Conservation (phyloP, 2,113 vertebrate species). For the Arenaria interpres region DNA sequence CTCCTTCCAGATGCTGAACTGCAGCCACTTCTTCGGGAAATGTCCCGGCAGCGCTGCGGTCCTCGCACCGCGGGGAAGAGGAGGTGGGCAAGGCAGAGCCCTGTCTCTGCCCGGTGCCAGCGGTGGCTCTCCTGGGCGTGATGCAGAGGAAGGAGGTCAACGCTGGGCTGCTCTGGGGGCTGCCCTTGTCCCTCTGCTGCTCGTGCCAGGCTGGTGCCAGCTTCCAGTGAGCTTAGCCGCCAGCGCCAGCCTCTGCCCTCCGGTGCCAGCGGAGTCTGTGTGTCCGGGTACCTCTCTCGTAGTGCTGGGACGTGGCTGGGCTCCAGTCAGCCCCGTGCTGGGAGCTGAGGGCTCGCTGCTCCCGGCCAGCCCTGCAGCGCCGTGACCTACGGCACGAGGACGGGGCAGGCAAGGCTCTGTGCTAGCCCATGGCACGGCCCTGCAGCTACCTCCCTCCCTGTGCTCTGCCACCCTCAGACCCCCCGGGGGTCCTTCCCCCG, state of each 20-base stretch:
- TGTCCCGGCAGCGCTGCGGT: not conserved
- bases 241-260: not conserved
- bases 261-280: not conserved
- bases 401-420: not conserved
- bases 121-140: accelerated
- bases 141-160: not conserved
- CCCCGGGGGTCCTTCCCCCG: not conserved
- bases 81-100: not conserved
- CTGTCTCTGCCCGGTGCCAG: not conserved
- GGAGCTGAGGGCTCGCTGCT: not conserved
- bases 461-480: not conserved
- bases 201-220: not conserved
- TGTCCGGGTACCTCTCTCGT: not conserved
- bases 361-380: not conserved
- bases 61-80: not conserved
- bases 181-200: not conserved
- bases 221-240: not conserved
- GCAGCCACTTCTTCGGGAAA: not conserved
- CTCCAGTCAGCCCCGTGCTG: not conserved
- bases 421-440: not conserved
- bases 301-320: not conserved
- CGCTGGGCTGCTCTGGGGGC: not conserved
- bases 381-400: accelerated
- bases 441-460: not conserved
- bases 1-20: not conserved